Evolutionary conservation across 1,140 invertebrate genomes (phyloP).

Genomic region (Macrosteles quadrilineatus): DNA sequence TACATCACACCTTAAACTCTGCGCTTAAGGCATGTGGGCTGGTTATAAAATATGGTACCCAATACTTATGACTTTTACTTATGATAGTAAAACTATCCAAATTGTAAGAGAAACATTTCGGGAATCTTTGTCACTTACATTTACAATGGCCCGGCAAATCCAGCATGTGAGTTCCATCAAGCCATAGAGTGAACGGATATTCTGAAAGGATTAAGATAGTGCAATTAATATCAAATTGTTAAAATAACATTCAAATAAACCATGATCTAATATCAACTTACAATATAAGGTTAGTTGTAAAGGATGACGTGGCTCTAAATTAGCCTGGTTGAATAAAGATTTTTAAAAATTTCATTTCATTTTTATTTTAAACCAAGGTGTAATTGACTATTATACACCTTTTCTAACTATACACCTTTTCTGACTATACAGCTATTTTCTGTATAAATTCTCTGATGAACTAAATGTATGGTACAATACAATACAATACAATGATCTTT

Average conservation of each 20-base stretch:
- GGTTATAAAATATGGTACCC: too few relatives aligned
- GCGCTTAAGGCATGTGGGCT: too few relatives aligned
- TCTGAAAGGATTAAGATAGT: slow-evolving; percentile 38
- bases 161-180: slow-evolving; percentile 44
- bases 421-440: too few relatives aligned
- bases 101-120: too few relatives aligned
- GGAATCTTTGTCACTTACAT: slow-evolving; percentile 38
- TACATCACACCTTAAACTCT: too few relatives aligned
- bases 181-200: slow-evolving; percentile 42
- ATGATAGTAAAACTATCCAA: too few relatives aligned
- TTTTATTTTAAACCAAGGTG: neutral
- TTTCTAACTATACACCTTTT: too few relatives aligned
- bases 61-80: too few relatives aligned
- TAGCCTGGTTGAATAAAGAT: neutral
- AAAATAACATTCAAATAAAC: neutral
- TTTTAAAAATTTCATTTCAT: neutral
- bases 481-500: too few relatives aligned
- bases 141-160: slow-evolving; percentile 41
- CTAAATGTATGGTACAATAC: too few relatives aligned
- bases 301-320: neutral
- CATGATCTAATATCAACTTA: neutral
- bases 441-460: too few relatives aligned
- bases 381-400: too few relatives aligned
- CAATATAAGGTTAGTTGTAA: neutral
- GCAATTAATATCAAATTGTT: neutral